phyloP scores from a whole-genome alignment of 2,113 vertebrate genomes.

The Cebidichthys violaceus region DNA sequence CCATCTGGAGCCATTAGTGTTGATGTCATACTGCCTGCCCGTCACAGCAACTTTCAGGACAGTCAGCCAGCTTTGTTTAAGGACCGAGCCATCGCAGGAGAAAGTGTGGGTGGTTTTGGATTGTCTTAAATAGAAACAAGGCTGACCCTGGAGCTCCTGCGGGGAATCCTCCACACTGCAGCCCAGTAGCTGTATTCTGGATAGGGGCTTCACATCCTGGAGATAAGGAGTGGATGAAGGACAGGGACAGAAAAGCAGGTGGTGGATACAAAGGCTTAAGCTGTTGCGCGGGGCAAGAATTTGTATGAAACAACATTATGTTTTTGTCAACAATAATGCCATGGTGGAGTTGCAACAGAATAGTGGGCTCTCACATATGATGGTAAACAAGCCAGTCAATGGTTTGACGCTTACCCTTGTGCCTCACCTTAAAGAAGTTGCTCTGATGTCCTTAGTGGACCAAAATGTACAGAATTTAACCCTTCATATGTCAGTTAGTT shows the following conservation, averaged over 20 bases:
- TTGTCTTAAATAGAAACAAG: slow-evolving; percentile 89
- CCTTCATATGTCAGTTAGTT: too few relatives aligned
- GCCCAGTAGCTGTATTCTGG: slow-evolving; percentile 88
- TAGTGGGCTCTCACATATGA: background rate
- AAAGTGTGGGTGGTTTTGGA: slow-evolving; percentile 89
- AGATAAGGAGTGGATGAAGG: background rate
- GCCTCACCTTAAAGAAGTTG: background rate
- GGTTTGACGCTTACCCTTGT: background rate
- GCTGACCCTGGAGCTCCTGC: slow-evolving; percentile 83
- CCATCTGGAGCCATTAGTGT: slow-evolving; percentile 3
- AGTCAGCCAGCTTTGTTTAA: slow-evolving; percentile 89
- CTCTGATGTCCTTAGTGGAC: background rate
- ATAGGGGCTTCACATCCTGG: slow-evolving; percentile 89
- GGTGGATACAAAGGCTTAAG: background rate
- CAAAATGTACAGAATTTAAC: background rate
- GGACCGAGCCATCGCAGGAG: slow-evolving; percentile 86
- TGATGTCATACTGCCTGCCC: background rate
- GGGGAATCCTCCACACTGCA: slow-evolving; percentile 87
- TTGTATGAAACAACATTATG: background rate
- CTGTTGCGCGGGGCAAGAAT: background rate
- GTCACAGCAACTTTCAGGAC: slow-evolving; percentile 30
- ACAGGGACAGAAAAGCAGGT: background rate
- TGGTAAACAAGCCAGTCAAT: background rate
- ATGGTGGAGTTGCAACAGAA: background rate
- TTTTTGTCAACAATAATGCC: background rate